Evolutionary conservation across 2,113 vertebrate species (phyloP).

Genomic region (Neotoma lepida): DNA sequence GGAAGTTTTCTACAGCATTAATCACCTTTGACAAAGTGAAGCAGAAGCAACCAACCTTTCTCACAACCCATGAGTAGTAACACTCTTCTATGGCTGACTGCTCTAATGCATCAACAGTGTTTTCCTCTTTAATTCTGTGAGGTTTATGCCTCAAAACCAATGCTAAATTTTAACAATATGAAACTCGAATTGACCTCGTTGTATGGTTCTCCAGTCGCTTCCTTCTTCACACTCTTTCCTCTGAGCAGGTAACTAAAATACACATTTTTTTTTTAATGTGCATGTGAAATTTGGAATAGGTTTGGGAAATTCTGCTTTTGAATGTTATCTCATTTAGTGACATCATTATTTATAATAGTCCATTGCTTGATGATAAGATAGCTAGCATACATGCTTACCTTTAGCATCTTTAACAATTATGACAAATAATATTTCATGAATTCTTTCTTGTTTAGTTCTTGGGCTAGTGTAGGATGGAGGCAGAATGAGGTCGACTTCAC

Average conservation of each 20-base stretch:
- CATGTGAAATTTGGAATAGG: not conserved
- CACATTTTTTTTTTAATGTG: not conserved
- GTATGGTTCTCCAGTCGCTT: not conserved
- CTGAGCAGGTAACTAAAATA: not conserved
- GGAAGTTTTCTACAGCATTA: slow-evolving; percentile 16
- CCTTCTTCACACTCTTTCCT: not conserved
- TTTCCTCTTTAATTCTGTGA: slow-evolving; percentile 3
- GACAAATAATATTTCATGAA: not conserved
- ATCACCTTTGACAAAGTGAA: slow-evolving; percentile 36
- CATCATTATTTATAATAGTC: not conserved
- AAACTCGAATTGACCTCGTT: not conserved
- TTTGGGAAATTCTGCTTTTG: not conserved
- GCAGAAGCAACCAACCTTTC: not conserved
- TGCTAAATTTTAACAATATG: not conserved
- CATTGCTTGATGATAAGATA: not conserved
- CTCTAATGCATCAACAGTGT: not conserved
- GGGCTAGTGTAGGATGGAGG: not conserved
- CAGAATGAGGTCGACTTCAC: not conserved
- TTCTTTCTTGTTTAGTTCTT: not conserved
- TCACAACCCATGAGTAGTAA: not conserved
- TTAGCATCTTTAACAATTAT: not conserved
- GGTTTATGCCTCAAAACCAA: not conserved
- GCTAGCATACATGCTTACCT: not conserved
- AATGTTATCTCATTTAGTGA: not conserved
- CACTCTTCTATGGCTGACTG: not conserved